Percentiles rank a stretch among this genome's conserved stretches.
phyloP scores from a whole-genome alignment of 2,888 invertebrate genomes.

The Gastrophysa polygoni region DNA sequence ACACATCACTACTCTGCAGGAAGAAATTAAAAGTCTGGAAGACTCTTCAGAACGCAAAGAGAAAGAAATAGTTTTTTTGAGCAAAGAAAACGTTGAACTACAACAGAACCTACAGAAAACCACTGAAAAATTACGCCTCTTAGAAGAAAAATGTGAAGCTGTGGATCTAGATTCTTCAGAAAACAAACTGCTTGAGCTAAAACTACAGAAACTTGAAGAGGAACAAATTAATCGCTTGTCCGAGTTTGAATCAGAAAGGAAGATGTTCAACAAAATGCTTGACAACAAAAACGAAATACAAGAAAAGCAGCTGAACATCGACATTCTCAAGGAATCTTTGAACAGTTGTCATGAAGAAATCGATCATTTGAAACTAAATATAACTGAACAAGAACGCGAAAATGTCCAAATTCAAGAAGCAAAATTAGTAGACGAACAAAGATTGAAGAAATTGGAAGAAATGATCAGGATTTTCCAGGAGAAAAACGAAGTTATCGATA shows the following conservation, averaged over 20 bases:
- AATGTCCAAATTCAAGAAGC: constrained; percentile 34
- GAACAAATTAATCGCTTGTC: constrained; percentile 33
- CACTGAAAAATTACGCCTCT: constrained; percentile 26
- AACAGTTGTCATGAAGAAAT: constrained; percentile 28
- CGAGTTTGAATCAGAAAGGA: constrained; percentile 35
- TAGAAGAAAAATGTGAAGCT: constrained; percentile 35
- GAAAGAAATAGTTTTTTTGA: constrained; percentile 34
- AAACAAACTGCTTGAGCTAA: constrained; percentile 31
- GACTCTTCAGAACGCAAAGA: constrained; percentile 38
- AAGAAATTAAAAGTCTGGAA: constrained; percentile 35
- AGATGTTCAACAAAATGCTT: constrained; percentile 33
- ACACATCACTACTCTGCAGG: constrained; percentile 40
- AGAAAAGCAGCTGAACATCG: constrained; percentile 30
- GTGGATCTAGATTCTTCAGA: constrained; percentile 35
- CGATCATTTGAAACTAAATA: constrained; percentile 21
- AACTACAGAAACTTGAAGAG: constrained; percentile 38
- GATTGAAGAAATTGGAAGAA: constrained; percentile 35
- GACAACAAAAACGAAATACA: constrained; percentile 32
- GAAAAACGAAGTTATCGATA: constrained; percentile 32
- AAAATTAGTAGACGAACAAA: constrained; percentile 25
- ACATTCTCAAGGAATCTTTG: constrained; percentile 27
- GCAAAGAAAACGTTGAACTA: constrained; percentile 29
- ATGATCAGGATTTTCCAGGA: constrained; percentile 36
- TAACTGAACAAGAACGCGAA: constrained; percentile 31
- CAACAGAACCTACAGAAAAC: constrained; percentile 29